Percentiles rank a stretch among this genome's conserved stretches.
Evolutionary conservation across 1,140 invertebrate species (phyloP).

Genomic region (Aphaenogaster ashmeadi): DNA sequence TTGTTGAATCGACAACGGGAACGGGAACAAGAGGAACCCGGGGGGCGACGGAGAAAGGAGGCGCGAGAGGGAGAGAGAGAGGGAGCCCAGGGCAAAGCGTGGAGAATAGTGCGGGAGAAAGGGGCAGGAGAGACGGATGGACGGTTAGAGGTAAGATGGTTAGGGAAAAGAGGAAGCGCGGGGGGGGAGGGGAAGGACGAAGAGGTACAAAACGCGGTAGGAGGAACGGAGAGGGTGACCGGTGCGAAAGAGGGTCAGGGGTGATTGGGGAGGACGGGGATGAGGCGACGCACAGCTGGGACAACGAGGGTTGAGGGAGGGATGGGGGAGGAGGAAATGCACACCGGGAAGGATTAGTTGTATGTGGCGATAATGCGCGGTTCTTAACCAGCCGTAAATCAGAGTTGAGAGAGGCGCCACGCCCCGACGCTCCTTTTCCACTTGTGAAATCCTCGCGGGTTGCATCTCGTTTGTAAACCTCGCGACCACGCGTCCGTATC

Average conservation of each 20-base stretch:
- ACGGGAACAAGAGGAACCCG: conserved; percentile 60
- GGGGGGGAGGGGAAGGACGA: neutral
- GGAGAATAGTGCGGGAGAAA: conserved; percentile 20
- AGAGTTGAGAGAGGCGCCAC: conserved; percentile 81
- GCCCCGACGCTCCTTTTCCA: conserved; percentile 43
- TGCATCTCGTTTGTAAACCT: conserved; percentile 25
- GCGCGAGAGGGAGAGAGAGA: conserved; percentile 19
- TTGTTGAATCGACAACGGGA: conserved; percentile 85
- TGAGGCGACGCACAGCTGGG: conserved; percentile 46
- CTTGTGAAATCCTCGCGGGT: conserved; percentile 56
- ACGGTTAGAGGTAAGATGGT: conserved; percentile 54
- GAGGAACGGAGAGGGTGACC: conserved; percentile 1
- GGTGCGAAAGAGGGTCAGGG: conserved; percentile 16
- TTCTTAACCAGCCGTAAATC: conserved; percentile 85
- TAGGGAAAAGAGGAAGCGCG: conserved; percentile 34
- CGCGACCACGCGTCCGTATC: neutral
- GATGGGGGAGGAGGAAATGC: conserved; percentile 62
- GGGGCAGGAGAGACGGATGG: conserved; percentile 31
- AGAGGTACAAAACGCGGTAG: neutral
- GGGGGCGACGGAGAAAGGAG: conserved; percentile 55
- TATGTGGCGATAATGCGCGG: conserved; percentile 76
- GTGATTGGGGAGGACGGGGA: conserved; percentile 10
- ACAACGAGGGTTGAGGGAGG: conserved; percentile 32
- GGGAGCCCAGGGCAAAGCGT: conserved; percentile 24
- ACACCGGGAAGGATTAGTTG: conserved; percentile 83